Percentiles rank a stretch among this genome's conserved stretches.
Conservation (phyloP, 2,888 invertebrate genomes). For the Apamea epomidion region DNA sequence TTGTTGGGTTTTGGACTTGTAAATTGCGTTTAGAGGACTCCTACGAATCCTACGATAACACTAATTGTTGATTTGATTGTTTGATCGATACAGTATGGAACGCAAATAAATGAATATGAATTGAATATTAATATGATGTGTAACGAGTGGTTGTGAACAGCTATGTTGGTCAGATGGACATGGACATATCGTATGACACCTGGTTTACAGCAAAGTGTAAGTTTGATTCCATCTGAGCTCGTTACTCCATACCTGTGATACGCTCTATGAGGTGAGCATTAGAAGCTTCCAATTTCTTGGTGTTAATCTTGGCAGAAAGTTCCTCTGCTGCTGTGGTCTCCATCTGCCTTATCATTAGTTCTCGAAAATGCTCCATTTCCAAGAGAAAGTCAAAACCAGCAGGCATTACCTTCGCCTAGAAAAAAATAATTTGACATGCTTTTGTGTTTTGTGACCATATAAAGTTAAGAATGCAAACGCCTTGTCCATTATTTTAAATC, state of each 20-base stretch:
- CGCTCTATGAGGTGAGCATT: constrained; percentile 81
- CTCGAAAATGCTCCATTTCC: constrained; percentile 81
- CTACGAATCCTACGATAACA: too few relatives aligned
- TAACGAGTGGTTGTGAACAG: too few relatives aligned
- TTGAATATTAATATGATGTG: too few relatives aligned
- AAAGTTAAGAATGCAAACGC: neutral
- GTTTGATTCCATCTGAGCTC: neutral
- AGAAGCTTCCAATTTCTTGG: constrained; percentile 83
- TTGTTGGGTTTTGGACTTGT: too few relatives aligned
- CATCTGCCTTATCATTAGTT: constrained; percentile 83
- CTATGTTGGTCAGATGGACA: neutral
- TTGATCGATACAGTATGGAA: too few relatives aligned
- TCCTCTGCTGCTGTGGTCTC: constrained; percentile 87
- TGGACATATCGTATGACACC: neutral
- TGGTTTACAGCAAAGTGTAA: neutral
- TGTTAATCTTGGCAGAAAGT: constrained; percentile 80
- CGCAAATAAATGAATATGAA: too few relatives aligned
- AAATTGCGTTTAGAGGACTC: too few relatives aligned
- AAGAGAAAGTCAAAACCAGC: constrained; percentile 76
- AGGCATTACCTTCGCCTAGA: constrained; percentile 2
- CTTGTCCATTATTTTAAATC: neutral
- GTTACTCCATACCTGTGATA: constrained; percentile 78
- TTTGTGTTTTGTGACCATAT: neutral
- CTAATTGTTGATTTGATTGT: too few relatives aligned
- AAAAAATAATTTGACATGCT: neutral